phyloP scores from a whole-genome alignment of 2,888 invertebrate species.

The Teleiodes luculella region DNA sequence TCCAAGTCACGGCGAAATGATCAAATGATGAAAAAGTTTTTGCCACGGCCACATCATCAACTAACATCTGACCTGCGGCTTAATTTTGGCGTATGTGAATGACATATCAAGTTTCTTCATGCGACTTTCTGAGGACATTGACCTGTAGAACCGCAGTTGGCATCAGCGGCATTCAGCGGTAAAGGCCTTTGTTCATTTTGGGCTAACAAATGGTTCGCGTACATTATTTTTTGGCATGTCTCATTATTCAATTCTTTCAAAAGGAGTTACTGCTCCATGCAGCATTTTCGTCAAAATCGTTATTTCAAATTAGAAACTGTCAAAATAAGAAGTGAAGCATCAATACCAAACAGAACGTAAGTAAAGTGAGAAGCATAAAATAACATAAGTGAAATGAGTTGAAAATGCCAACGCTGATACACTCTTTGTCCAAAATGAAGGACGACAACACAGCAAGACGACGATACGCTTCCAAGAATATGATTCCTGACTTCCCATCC shows the following conservation, averaged over 20 bases:
- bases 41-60: conserved; percentile 46
- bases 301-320: not conserved
- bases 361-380: not conserved
- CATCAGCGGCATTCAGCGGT: not conserved
- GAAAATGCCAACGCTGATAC: conserved; percentile 32
- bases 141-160: conserved; percentile 33
- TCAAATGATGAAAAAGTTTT: conserved; percentile 67
- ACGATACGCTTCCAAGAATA: conserved; percentile 49
- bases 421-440: conserved; percentile 44
- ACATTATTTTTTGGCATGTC: conserved; percentile 3
- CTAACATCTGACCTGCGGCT: conserved; percentile 47
- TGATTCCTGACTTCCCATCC: conserved; percentile 41
- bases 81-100: conserved; percentile 43
- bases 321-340: not conserved
- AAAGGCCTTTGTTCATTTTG: conserved; percentile 5
- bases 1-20: conserved; percentile 54
- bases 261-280: not conserved
- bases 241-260: conserved; percentile 6
- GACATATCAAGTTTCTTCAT: conserved; percentile 55
- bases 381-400: conserved; percentile 16
- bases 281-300: not conserved
- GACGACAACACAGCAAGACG: conserved; percentile 46
- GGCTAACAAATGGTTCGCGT: conserved; percentile 8
- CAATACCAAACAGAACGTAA: not conserved
- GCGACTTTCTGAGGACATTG: conserved; percentile 40